Conservation (phyloP, 2,797 vertebrate genomes). For the Crocidura indochinensis region DNA sequence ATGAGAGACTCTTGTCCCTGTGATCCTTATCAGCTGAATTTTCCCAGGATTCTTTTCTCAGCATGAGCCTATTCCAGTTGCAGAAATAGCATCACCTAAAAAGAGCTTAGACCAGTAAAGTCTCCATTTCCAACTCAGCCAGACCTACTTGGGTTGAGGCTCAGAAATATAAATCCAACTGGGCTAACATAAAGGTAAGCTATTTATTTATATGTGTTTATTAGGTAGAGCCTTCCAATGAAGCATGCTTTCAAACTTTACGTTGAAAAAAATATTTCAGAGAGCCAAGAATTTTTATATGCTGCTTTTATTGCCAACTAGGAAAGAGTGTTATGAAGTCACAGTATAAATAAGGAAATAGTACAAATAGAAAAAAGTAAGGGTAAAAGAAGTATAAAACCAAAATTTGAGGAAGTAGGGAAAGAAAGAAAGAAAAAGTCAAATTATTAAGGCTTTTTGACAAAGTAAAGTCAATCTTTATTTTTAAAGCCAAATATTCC, state of each 20-base stretch:
- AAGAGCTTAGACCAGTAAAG: background rate
- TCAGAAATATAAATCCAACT: background rate
- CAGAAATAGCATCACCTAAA: background rate
- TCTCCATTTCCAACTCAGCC: background rate
- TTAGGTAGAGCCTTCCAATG: constrained; percentile 27
- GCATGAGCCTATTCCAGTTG: background rate
- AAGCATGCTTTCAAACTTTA: constrained; percentile 35
- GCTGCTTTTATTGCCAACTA: background rate
- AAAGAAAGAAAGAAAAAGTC: too few relatives aligned
- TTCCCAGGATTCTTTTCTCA: constrained; percentile 8
- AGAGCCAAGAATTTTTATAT: constrained; percentile 35
- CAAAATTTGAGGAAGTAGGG: too few relatives aligned
- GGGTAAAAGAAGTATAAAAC: too few relatives aligned
- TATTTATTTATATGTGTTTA: background rate
- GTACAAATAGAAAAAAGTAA: too few relatives aligned
- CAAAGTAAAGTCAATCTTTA: too few relatives aligned
- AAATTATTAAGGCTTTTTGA: too few relatives aligned
- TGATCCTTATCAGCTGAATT: background rate
- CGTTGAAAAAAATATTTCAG: background rate
- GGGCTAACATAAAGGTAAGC: background rate
- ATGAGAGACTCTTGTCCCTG: background rate
- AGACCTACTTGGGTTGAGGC: background rate
- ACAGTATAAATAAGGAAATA: constrained; percentile 7
- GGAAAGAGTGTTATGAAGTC: background rate
- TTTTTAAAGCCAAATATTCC: too few relatives aligned